phyloP scores from a whole-genome alignment of 2,113 vertebrate species.

The Phalacrocorax brasilianus region DNA sequence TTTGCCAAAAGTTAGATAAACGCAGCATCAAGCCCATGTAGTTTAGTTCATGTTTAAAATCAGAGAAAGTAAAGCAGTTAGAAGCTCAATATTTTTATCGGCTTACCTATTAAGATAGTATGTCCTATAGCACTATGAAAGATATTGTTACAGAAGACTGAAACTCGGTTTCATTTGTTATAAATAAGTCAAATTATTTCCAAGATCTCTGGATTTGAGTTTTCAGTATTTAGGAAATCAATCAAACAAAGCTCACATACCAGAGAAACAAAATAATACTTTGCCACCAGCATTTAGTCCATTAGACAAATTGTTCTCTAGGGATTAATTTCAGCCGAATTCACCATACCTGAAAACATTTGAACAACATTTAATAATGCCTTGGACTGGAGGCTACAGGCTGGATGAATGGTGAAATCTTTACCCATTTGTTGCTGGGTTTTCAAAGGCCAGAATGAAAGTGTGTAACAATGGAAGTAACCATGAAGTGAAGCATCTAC shows the following conservation, averaged over 20 bases:
- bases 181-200: background rate
- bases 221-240: conserved; percentile 5
- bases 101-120: background rate
- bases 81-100: background rate
- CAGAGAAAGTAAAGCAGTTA: background rate
- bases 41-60: background rate
- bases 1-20: background rate
- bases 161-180: background rate
- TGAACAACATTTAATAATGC: background rate
- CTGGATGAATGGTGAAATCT: background rate
- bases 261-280: background rate
- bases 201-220: background rate
- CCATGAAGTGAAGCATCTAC: background rate
- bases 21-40: background rate
- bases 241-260: background rate
- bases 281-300: background rate
- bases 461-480: background rate
- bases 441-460: conserved; percentile 17
- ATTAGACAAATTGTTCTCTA: conserved; percentile 2
- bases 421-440: background rate
- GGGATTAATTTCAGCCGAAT: background rate
- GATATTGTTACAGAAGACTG: background rate
- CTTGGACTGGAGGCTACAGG: background rate
- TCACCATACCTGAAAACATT: conserved; percentile 1
- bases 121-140: background rate